Percentiles rank a stretch among this genome's conserved stretches.
Conservation (phyloP, 2,888 invertebrate species). For the Plebejus argus region DNA sequence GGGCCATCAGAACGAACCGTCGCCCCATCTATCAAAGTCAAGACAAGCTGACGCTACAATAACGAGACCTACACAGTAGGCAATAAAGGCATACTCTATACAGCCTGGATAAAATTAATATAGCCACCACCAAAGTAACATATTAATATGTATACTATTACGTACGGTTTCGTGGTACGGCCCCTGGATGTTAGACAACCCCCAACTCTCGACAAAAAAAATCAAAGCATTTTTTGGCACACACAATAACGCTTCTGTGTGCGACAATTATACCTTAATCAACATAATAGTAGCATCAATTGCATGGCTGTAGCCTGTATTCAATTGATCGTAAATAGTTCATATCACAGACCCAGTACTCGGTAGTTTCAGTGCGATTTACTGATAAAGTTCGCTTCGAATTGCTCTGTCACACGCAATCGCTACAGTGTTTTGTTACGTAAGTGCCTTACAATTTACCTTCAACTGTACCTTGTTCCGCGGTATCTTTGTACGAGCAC, state of each 20-base stretch:
- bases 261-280: not conserved
- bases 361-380: conserved; percentile 33
- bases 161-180: too few relatives aligned
- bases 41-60: conserved; percentile 38
- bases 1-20: conserved; percentile 36
- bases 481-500: not conserved
- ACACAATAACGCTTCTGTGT: not conserved
- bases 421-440: conserved; percentile 26
- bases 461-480: not conserved
- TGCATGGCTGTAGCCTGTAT: not conserved
- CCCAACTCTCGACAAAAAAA: not conserved
- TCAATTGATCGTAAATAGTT: conserved; percentile 24
- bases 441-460: conserved; percentile 27
- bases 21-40: conserved; percentile 38
- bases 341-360: conserved; percentile 36
- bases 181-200: not conserved
- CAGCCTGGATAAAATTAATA: not conserved
- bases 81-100: not conserved
- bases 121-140: not conserved
- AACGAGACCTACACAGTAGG: conserved; percentile 3
- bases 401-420: conserved; percentile 38
- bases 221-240: not conserved
- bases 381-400: conserved; percentile 33
- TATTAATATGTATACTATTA: too few relatives aligned
- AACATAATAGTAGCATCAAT: conserved; percentile 15